Evolutionary conservation across 1,140 invertebrate genomes (phyloP).

Genomic region (Zaprionus davidi): DNA sequence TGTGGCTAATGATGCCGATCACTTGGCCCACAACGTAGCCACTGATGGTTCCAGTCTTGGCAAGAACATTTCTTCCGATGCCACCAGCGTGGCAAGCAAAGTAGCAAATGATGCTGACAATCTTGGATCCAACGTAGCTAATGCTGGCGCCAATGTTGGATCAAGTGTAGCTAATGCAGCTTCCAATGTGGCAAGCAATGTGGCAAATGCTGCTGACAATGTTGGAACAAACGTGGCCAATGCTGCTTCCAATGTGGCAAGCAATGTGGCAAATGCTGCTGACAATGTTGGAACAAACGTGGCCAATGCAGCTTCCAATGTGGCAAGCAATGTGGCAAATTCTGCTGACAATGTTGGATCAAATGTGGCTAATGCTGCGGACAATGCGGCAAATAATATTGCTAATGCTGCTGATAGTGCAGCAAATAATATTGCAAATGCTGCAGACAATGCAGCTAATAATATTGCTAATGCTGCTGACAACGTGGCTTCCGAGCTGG

Average conservation of each 20-base stretch:
- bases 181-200: background rate
- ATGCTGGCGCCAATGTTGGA: background rate
- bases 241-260: background rate
- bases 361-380: background rate
- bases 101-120: constrained; percentile 6
- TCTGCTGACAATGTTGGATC: background rate
- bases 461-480: background rate
- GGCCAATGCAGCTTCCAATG: background rate
- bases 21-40: background rate
- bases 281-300: background rate
- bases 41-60: background rate
- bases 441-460: background rate
- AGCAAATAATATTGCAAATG: background rate
- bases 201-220: background rate
- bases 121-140: background rate
- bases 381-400: background rate
- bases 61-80: background rate
- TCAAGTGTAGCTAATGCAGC: background rate
- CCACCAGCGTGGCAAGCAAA: constrained; percentile 3
- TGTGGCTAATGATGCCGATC: constrained; percentile 3
- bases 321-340: background rate
- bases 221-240: background rate
- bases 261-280: background rate
- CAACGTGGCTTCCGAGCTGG: background rate
- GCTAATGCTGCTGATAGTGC: background rate